phyloP scores from a whole-genome alignment of 2,888 invertebrate genomes.

The Pollenia angustigena region DNA sequence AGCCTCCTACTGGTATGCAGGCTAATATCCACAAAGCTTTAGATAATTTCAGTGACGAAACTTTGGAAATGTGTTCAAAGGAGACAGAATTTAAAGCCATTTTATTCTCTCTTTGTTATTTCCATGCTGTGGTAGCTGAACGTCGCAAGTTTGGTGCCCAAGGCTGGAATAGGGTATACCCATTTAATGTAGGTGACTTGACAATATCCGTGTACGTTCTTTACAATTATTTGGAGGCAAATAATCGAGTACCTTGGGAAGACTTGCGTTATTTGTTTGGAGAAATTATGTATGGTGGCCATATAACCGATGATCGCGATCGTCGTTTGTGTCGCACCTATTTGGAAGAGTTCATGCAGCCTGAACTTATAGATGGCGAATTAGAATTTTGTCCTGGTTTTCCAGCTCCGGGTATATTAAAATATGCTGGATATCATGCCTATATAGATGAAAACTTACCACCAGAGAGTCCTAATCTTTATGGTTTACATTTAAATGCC shows the following conservation, averaged over 20 bases:
- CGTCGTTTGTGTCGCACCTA: constrained; percentile 93
- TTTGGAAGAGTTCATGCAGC: constrained; percentile 93
- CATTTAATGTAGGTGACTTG: constrained; percentile 93
- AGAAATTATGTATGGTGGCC: constrained; percentile 99
- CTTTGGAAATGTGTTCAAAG: constrained; percentile 95
- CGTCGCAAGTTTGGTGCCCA: constrained; percentile 90
- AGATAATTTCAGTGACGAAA: constrained; percentile 96
- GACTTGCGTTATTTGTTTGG: constrained; percentile 97
- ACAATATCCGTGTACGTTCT: constrained; percentile 96
- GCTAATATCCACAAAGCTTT: constrained; percentile 97
- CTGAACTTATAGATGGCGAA: constrained; percentile 94
- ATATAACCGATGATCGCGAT: constrained; percentile 99
- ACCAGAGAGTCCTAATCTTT: constrained; percentile 94
- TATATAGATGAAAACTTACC: constrained; percentile 95
- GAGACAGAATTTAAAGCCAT: constrained; percentile 97
- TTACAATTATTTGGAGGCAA: constrained; percentile 95
- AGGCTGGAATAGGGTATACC: constrained; percentile 87
- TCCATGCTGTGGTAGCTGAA: constrained; percentile 97
- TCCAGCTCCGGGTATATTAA: constrained; percentile 93
- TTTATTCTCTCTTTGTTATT: constrained; percentile 95
- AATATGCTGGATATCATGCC: constrained; percentile 93
- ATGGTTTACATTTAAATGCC: constrained; percentile 97
- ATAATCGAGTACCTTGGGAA: constrained; percentile 95
- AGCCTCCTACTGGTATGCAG: constrained; percentile 97
- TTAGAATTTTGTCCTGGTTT: constrained; percentile 92